Percentiles rank a stretch among this genome's conserved stretches.
Evolutionary conservation across 2,113 vertebrate species (phyloP).

Genomic region (Ardeotis arabs): DNA sequence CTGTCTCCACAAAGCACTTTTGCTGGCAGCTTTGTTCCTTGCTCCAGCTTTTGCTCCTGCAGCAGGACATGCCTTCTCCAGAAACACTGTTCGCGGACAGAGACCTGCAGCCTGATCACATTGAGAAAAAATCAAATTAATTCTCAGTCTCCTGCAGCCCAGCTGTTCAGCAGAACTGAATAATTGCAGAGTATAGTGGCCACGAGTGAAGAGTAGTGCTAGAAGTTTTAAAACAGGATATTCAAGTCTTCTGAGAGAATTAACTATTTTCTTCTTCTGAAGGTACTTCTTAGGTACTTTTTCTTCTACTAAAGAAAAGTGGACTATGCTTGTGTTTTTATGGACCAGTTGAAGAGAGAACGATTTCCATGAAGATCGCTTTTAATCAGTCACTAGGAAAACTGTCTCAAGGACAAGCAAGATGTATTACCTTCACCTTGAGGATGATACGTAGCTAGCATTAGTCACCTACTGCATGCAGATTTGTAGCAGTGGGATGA

Average conservation of each 20-base stretch:
- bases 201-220: background rate
- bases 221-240: background rate
- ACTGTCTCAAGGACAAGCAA: background rate
- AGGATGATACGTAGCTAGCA: background rate
- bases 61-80: background rate
- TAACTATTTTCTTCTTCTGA: background rate
- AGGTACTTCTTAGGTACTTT: background rate
- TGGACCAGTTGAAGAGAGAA: background rate
- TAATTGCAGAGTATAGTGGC: background rate
- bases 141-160: background rate
- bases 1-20: background rate
- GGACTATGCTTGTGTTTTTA: background rate
- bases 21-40: background rate
- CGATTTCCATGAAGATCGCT: background rate
- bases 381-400: background rate
- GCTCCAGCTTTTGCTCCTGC: background rate
- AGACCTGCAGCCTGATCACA: background rate
- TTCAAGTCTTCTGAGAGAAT: no score
- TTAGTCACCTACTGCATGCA: background rate
- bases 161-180: background rate
- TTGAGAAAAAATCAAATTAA: background rate
- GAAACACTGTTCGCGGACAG: background rate
- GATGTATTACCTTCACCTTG: background rate
- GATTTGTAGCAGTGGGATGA: background rate
- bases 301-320: background rate